Conservation (phyloP, 1,140 invertebrate species). For the Cydia strobilella region DNA sequence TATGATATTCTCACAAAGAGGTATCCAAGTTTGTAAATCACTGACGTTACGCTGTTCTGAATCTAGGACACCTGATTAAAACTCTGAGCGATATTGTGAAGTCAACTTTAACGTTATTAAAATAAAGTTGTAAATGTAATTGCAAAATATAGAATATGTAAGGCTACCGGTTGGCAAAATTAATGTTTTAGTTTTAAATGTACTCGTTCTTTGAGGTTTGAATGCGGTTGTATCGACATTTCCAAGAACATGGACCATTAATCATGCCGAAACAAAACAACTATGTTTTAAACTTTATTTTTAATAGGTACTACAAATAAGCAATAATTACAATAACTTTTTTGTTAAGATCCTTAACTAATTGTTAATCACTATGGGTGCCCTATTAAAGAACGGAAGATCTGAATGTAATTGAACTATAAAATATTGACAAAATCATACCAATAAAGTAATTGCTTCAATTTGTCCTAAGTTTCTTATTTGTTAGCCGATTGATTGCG, state of each 20-base stretch:
- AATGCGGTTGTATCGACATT: background rate
- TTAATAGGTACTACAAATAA: too few species aligned
- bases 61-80: background rate
- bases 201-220: background rate
- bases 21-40: background rate
- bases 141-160: background rate
- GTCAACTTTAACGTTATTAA: background rate
- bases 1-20: background rate
- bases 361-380: too few species aligned
- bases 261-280: background rate
- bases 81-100: background rate
- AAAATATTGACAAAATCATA: too few species aligned
- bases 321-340: too few species aligned
- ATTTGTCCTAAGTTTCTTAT: too few species aligned
- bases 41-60: background rate
- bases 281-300: background rate
- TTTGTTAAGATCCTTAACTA: too few species aligned
- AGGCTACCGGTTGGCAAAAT: constrained; percentile 1
- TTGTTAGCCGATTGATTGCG: too few species aligned
- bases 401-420: too few species aligned
- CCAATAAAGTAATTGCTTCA: too few species aligned
- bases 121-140: background rate
- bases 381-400: too few species aligned
- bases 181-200: background rate
- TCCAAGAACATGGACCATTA: background rate